phyloP scores from a whole-genome alignment of 2,113 vertebrate genomes.

The Deroptyus accipitrinus region DNA sequence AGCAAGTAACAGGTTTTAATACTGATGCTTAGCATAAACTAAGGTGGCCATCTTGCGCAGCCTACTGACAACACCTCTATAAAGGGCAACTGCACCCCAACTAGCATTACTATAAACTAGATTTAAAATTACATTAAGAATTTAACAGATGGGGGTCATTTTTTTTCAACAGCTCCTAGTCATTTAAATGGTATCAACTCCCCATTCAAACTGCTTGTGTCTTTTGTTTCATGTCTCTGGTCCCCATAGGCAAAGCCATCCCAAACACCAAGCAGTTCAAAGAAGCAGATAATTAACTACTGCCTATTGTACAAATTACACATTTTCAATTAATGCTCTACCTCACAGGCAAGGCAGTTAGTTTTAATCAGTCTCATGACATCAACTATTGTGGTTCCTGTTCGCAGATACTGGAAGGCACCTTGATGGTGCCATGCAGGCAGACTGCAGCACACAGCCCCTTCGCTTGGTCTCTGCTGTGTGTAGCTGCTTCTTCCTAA shows the following conservation, averaged over 20 bases:
- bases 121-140: not conserved
- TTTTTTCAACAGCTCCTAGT: not conserved
- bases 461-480: not conserved
- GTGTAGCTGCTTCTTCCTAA: not conserved
- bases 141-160: not conserved
- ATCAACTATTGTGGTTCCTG: conserved; percentile 50
- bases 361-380: conserved; percentile 64
- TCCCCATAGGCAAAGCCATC: conserved; percentile 53
- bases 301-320: conserved; percentile 64
- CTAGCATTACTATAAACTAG: not conserved
- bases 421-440: not conserved
- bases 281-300: conserved; percentile 67
- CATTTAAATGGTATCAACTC: conserved; percentile 5
- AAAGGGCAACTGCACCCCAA: not conserved
- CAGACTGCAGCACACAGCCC: not conserved
- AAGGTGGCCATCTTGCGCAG: not conserved
- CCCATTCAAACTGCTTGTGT: not conserved
- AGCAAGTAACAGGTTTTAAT: conserved; percentile 7
- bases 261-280: conserved; percentile 63
- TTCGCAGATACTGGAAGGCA: conserved; percentile 27
- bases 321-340: conserved; percentile 68
- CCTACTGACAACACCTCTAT: not conserved
- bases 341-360: conserved; percentile 58
- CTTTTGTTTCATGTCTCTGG: conserved; percentile 32
- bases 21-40: not conserved